Percentiles rank a stretch among this genome's conserved stretches.
phyloP scores from a whole-genome alignment of 2,113 vertebrate species.

The Patagioenas fasciata region DNA sequence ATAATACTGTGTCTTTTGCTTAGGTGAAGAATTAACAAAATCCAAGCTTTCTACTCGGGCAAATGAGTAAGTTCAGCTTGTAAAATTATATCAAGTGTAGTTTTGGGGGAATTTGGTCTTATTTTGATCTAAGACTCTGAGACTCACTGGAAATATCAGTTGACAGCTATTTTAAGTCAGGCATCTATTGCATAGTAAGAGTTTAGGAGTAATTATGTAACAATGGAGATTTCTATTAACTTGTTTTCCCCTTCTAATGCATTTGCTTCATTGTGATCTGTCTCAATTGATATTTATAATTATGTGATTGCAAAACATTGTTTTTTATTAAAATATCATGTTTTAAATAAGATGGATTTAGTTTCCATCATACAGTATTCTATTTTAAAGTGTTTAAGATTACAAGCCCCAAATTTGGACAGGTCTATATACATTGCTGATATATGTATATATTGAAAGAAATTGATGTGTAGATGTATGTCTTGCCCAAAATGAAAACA shows the following conservation, averaged over 20 bases:
- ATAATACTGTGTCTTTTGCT: slow-evolving; percentile 47
- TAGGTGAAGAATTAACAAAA: slow-evolving; percentile 92
- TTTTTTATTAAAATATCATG: background rate
- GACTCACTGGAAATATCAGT: background rate
- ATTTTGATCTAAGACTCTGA: background rate
- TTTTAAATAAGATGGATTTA: background rate
- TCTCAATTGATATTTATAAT: background rate
- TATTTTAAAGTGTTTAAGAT: background rate
- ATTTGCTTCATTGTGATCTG: background rate
- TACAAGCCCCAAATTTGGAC: background rate
- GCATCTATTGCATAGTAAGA: background rate
- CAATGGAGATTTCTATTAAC: background rate
- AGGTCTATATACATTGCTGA: background rate
- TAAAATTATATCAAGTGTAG: background rate
- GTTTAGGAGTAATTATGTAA: background rate
- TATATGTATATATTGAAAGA: background rate
- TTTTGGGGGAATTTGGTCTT: background rate
- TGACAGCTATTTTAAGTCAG: background rate
- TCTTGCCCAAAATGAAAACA: background rate
- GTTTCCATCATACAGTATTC: background rate
- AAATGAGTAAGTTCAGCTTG: slow-evolving; percentile 85
- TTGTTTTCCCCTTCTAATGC: background rate
- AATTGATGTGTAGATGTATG: background rate
- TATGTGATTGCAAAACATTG: background rate
- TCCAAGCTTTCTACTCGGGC: slow-evolving; percentile 75